Percentiles rank a stretch among this genome's conserved stretches.
Conservation (phyloP, 2,888 invertebrate species). For the Zaprionus lineosus region DNA sequence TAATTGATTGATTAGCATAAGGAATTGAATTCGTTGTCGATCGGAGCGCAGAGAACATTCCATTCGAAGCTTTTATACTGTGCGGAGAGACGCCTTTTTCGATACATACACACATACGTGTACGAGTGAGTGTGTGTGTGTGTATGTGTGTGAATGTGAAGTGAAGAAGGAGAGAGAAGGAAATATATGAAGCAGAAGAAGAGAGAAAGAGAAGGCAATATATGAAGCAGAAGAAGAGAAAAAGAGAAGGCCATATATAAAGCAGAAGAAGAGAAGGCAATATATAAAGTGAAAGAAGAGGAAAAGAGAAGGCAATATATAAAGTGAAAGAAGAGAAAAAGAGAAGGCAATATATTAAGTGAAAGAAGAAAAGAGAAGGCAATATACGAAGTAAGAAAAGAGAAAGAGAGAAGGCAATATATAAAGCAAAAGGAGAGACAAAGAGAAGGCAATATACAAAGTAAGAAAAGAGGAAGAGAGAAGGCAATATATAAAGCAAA, state of each 20-base stretch:
- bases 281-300: not conserved
- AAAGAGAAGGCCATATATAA: not conserved
- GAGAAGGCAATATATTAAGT: not conserved
- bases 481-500: not conserved
- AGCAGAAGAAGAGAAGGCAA: not conserved
- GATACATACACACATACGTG: too few species aligned
- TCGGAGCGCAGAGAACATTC: too few species aligned
- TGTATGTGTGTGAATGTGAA: not conserved
- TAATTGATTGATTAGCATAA: too few species aligned
- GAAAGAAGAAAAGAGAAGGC: too few species aligned
- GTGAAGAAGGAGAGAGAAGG: not conserved
- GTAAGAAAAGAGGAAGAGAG: not conserved
- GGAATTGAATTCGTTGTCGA: too few species aligned
- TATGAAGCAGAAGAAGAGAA: not conserved
- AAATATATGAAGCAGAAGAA: conserved; percentile 1
- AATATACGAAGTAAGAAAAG: too few species aligned
- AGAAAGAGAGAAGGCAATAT: not conserved
- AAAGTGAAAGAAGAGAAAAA: not conserved
- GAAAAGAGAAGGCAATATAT: not conserved
- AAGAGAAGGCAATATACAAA: not conserved
- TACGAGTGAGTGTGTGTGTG: too few species aligned
- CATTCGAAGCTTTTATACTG: too few species aligned
- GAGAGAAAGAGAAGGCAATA: not conserved
- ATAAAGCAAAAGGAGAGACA: not conserved
- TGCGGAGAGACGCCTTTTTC: too few species aligned